phyloP scores from a whole-genome alignment of 2,113 vertebrate species.

The Stegastes partitus region DNA sequence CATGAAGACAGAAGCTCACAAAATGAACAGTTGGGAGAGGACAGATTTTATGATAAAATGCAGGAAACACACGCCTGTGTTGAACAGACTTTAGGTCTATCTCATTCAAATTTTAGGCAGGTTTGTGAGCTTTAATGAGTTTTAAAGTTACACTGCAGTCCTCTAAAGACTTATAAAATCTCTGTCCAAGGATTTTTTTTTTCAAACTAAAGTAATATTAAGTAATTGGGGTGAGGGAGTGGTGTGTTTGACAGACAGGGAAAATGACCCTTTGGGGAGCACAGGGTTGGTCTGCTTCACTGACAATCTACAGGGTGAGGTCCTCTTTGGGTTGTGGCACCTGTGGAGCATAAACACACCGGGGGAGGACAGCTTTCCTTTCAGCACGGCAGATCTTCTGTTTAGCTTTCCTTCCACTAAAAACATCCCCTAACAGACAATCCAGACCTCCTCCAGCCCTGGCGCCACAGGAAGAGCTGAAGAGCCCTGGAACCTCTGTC shows the following conservation, averaged over 20 bases:
- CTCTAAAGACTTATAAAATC: background rate
- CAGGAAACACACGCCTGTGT: background rate
- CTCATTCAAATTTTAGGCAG: background rate
- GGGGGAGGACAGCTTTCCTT: conserved; percentile 72
- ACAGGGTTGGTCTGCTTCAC: conserved; percentile 33
- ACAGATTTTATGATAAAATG: background rate
- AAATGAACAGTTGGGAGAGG: background rate
- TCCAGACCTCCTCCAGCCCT: conserved; percentile 67
- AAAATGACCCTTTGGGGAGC: conserved; percentile 38
- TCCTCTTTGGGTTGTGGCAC: conserved; percentile 67
- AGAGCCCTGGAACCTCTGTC: conserved; percentile 65
- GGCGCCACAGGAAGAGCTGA: conserved; percentile 74
- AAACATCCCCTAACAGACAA: conserved; percentile 80
- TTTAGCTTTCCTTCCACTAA: conserved; percentile 77
- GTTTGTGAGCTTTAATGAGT: background rate
- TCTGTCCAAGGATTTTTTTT: conserved; percentile 11
- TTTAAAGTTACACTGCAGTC: conserved; percentile 1
- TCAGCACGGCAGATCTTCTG: conserved; percentile 66
- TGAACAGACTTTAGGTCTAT: background rate
- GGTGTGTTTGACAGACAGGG: conserved; percentile 33
- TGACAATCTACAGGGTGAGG: conserved; percentile 54
- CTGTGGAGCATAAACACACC: conserved; percentile 78
- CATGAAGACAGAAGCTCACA: background rate
- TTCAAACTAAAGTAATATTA: conserved; percentile 10
- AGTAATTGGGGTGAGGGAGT: background rate